Base-by-base conservation (phyloP, 37 sponge, comb jelly and placozoan genomes). In the Lycopodina hypogea region DNA sequence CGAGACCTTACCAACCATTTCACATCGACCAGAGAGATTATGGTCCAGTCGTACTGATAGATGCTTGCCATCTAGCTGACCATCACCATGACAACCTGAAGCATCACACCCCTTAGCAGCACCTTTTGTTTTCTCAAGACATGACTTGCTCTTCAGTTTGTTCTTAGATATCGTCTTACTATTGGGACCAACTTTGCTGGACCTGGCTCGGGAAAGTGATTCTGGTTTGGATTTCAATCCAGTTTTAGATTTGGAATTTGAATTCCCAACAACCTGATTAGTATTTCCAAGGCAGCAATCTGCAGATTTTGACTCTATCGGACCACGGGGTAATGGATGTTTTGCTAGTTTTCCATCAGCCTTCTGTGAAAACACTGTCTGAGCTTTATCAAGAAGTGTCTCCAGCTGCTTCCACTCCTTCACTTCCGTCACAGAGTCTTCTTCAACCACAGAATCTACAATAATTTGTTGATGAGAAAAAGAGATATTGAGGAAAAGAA, bases 331-430 rank as follows among this genome's bases (percentile, higher is more conserved):
- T 12, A 33, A 30, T 12, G 66, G 30, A 23, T 60, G 19, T 60
- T 60, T 60, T 8, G 61, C 8, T 32, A 32, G 66, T 3, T 2
- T 24, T 65, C 30, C 66, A 8, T 65, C 35, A 9, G 66, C 34
- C 35, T 32, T 32, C 2, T 23, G 39, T 22, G 79, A 24, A 37
- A 41, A 32, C 26, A 78, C 51, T 62, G 62, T 78, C 56, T 78
- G 79, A 50, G 85, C 85, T 35, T 72, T 85, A 9, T 2, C 26
- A 1, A 85, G 78, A 51, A 85, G 34, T 18, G 40, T 24, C 12
- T 85, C 73, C 19, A 85, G 73, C 28, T 45, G 62, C n/a, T 45
- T 28, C 56, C 78, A 14, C 30, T 85, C 35, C 24, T 11, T 19
- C 42, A 77, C 15, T 63, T 29, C 24, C 61, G 6, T 12, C 61